Percentiles rank a stretch among this genome's conserved stretches.
Evolutionary conservation across 2,113 vertebrate species (phyloP).

Genomic region (Pitta sordida): DNA sequence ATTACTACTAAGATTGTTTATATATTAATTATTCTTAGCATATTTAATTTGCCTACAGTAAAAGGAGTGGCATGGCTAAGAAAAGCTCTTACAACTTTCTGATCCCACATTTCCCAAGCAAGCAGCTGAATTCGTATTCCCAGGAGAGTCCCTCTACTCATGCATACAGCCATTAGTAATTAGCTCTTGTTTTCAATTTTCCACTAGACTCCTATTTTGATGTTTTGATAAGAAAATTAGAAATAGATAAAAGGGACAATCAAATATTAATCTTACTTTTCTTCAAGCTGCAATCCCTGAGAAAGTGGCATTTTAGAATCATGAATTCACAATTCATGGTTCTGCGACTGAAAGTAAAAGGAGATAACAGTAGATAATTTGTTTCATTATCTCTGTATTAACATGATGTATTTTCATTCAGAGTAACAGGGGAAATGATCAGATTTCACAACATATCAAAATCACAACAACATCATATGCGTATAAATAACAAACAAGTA

Average conservation of each 20-base stretch:
- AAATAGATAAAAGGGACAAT: background rate
- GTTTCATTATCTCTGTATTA: background rate
- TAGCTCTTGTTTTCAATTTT: background rate
- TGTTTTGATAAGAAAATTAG: background rate
- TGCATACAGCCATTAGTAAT: background rate
- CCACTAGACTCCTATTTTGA: background rate
- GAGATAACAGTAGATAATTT: background rate
- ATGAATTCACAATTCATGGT: background rate
- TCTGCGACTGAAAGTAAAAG: constrained; percentile 27
- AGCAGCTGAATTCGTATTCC: background rate
- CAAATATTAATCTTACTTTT: constrained; percentile 45
- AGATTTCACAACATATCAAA: constrained; percentile 32
- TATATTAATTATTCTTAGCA: background rate
- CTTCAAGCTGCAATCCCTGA: background rate
- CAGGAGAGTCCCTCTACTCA: background rate
- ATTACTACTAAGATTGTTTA: background rate
- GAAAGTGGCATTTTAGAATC: background rate
- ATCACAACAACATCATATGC: background rate
- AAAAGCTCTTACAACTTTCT: background rate
- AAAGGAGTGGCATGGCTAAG: background rate
- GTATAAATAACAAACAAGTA: background rate
- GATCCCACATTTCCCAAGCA: background rate
- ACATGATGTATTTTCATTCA: background rate
- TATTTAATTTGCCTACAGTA: background rate
- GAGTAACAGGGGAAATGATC: background rate